Percentiles rank a stretch among this genome's conserved stretches.
Evolutionary conservation across 2,888 invertebrate species (phyloP).

Genomic region (Amiota minor): DNA sequence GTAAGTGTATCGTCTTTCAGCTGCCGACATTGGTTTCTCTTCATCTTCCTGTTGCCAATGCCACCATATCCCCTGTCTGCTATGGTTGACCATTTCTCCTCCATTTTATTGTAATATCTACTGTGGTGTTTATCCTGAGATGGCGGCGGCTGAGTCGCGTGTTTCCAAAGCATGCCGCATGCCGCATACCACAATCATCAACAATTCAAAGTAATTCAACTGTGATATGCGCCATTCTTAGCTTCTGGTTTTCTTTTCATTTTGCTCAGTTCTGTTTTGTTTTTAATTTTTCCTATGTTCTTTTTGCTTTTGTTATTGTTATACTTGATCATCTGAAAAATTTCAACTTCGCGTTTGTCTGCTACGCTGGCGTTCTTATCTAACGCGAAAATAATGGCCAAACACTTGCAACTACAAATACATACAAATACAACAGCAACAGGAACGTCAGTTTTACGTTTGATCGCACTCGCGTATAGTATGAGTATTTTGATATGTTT

Average conservation of each 20-base stretch:
- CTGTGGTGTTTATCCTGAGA: too few relatives aligned
- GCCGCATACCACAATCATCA: too few relatives aligned
- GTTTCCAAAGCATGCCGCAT: too few relatives aligned
- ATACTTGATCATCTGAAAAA: background rate
- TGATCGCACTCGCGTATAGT: background rate
- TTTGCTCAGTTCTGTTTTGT: background rate
- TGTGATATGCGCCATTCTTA: background rate
- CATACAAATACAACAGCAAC: background rate
- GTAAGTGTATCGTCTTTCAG: constrained; percentile 33
- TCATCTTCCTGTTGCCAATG: background rate
- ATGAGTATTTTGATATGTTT: constrained; percentile 5
- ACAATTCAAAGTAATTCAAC: too few relatives aligned
- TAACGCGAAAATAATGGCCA: constrained; percentile 22
- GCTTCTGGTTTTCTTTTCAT: background rate
- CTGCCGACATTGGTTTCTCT: constrained; percentile 21
- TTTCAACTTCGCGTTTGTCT: background rate
- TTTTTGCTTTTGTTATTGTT: background rate
- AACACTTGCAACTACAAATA: constrained; percentile 21
- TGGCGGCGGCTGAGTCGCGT: too few relatives aligned
- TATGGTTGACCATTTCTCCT: too few relatives aligned
- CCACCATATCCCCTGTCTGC: background rate
- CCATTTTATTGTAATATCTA: too few relatives aligned
- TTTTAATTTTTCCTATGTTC: background rate
- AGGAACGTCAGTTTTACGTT: constrained; percentile 7
- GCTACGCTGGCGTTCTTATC: constrained; percentile 21